A percentile compares a stretch with the other conserved stretches of the same genome.
Conservation (phyloP, 2,888 invertebrate species). For the Drosophila birchii region DNA sequence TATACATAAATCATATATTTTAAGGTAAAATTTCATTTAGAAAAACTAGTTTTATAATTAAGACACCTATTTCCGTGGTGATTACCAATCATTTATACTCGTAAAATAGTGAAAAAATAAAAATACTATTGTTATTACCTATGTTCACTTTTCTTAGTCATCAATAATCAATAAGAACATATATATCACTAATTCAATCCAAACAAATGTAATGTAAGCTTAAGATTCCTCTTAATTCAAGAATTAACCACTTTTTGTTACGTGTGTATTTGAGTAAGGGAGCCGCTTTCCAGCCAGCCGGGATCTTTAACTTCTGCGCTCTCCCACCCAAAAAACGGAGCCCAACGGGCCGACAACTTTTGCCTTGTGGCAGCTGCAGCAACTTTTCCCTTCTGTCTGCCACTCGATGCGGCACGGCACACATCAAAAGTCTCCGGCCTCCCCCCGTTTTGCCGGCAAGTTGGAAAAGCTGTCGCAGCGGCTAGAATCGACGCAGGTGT, state of each 20-base stretch:
- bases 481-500: slow-evolving; percentile 66
- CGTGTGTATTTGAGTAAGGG: slow-evolving; percentile 1
- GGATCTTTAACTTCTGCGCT: slow-evolving; percentile 18
- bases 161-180: not conserved
- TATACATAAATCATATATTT: too few species aligned
- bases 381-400: slow-evolving; percentile 60
- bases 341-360: slow-evolving; percentile 61
- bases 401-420: slow-evolving; percentile 74
- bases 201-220: too few species aligned
- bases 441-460: slow-evolving; percentile 44
- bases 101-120: too few species aligned
- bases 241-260: not conserved
- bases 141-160: too few species aligned
- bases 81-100: too few species aligned
- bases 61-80: too few species aligned
- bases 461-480: slow-evolving; percentile 72
- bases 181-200: too few species aligned
- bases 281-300: slow-evolving; percentile 25
- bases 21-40: not conserved
- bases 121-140: too few species aligned
- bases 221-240: not conserved
- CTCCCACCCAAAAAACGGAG: slow-evolving; percentile 14
- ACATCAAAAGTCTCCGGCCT: slow-evolving; percentile 65
- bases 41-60: too few species aligned
- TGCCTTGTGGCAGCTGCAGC: slow-evolving; percentile 64